Conservation (phyloP, 2,797 vertebrate species). For the Alcedo quadribrachys region DNA sequence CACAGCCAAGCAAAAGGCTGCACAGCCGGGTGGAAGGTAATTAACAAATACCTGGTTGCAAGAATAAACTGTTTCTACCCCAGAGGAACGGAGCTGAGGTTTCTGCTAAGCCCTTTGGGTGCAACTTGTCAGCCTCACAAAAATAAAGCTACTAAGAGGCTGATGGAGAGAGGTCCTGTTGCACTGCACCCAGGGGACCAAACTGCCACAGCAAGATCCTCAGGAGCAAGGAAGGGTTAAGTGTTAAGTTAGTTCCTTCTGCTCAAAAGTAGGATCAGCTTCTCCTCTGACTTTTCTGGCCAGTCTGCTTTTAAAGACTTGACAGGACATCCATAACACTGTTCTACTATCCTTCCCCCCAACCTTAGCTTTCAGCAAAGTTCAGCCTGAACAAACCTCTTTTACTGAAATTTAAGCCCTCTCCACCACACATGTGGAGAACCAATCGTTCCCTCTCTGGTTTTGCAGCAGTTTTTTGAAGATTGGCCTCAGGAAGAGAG, state of each 20-base stretch:
- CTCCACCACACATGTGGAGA: background rate
- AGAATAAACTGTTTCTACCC: background rate
- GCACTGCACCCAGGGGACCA: fast-evolving
- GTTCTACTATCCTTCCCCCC: background rate
- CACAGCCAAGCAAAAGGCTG: background rate
- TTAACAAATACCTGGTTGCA: slow-evolving; percentile 4
- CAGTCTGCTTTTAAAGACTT: background rate
- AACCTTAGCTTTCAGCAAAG: background rate
- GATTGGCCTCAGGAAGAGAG: background rate
- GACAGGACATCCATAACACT: background rate
- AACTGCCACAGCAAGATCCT: background rate
- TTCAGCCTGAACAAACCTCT: background rate
- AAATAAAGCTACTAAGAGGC: background rate
- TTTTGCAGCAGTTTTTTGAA: background rate
- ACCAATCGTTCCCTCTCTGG: background rate
- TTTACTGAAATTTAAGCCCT: background rate
- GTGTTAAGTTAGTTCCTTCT: background rate
- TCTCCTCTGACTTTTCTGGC: background rate
- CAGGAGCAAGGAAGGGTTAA: background rate
- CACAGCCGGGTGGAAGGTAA: background rate
- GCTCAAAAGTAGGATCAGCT: background rate
- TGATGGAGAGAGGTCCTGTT: background rate
- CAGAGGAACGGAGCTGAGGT: background rate
- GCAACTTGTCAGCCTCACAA: background rate
- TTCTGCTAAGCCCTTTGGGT: background rate